phyloP scores from a whole-genome alignment of 2,888 invertebrate species.

The Sussaba pulchella region DNA sequence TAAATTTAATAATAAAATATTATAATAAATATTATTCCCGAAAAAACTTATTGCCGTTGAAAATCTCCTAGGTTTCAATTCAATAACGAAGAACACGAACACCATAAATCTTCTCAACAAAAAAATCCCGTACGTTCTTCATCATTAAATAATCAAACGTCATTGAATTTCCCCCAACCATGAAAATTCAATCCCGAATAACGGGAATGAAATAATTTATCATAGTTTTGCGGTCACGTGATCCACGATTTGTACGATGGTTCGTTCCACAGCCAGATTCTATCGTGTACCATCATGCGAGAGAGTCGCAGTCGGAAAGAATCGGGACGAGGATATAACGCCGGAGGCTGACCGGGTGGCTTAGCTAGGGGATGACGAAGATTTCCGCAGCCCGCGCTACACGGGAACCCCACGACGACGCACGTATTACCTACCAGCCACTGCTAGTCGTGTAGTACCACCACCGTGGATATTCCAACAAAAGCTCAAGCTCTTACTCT shows the following conservation, averaged over 20 bases:
- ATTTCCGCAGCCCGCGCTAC: slow-evolving; percentile 48
- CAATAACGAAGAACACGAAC: too few species aligned
- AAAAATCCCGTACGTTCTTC: not conserved
- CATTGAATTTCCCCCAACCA: not conserved
- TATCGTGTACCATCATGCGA: not conserved
- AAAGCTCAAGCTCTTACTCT: slow-evolving; percentile 77
- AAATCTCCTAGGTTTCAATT: too few species aligned
- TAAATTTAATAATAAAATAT: too few species aligned
- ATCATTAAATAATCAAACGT: not conserved
- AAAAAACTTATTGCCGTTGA: too few species aligned
- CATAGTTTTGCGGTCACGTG: not conserved
- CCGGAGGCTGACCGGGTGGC: slow-evolving; percentile 11
- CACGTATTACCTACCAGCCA: slow-evolving; percentile 31
- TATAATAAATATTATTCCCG: too few species aligned
- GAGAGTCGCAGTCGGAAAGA: not conserved
- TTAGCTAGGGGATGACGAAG: slow-evolving; percentile 22
- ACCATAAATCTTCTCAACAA: not conserved
- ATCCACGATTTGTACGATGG: not conserved
- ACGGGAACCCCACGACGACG: slow-evolving; percentile 72
- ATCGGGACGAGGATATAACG: slow-evolving; percentile 1
- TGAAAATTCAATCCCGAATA: not conserved
- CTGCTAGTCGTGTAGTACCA: slow-evolving; percentile 40
- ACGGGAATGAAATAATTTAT: too few species aligned
- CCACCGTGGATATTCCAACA: slow-evolving; percentile 73
- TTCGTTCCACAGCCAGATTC: not conserved